These are phyloP conservation scores for Siphamia tubifer DNA, from an alignment of 2,113 vertebrate species.

Conservation along the genomic window DNA sequence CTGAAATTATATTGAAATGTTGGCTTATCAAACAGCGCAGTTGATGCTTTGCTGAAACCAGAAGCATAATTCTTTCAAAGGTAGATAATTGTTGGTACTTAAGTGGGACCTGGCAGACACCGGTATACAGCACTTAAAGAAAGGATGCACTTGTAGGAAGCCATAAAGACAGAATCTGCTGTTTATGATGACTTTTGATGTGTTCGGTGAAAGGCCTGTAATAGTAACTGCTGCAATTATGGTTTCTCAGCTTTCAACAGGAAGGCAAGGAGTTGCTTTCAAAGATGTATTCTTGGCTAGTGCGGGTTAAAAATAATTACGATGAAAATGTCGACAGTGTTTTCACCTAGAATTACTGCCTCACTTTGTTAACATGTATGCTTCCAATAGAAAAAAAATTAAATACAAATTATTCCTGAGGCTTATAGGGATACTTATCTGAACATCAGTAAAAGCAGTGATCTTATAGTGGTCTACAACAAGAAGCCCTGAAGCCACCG, in stretches of 20 bases:
- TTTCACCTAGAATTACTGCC: no score
- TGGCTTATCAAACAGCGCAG: slow-evolving; percentile 30
- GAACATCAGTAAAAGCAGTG: no score
- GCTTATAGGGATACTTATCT: no score
- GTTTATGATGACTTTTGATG: background rate
- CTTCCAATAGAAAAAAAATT: no score
- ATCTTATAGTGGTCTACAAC: no score
- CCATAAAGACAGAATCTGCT: slow-evolving; percentile 7
- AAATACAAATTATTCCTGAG: no score
- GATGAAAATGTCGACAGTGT: background rate
- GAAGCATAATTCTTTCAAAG: slow-evolving; percentile 37
- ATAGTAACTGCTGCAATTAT: background rate
- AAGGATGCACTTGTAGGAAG: slow-evolving; percentile 18
- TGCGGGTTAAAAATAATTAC: background rate
- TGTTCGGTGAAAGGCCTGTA: background rate
- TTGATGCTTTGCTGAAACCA: slow-evolving; percentile 37
- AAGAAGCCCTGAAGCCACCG: no score
- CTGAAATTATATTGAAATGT: slow-evolving; percentile 25
- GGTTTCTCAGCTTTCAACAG: background rate
- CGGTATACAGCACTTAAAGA: slow-evolving; percentile 19
- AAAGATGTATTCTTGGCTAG: background rate
- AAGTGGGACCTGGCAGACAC: slow-evolving; percentile 24
- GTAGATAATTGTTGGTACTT: slow-evolving; percentile 23
- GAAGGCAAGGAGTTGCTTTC: background rate
- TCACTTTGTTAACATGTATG: no score